These are phyloP conservation scores for Ligdia adustata DNA, from an alignment of 2,888 invertebrate genomes.

Conservation along the genomic window DNA sequence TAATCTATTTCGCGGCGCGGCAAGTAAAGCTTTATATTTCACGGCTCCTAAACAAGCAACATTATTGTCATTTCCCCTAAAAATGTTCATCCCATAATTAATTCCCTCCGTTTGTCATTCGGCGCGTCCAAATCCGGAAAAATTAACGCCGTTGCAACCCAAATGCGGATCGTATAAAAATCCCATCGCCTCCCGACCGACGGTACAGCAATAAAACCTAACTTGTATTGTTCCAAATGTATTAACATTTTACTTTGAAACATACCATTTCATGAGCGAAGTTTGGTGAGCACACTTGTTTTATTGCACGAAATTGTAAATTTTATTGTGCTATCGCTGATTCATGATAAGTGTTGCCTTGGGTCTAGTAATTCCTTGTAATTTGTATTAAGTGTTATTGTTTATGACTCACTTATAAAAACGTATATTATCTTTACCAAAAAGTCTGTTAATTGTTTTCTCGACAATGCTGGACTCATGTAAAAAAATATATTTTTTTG, in stretches of 20 bases:
- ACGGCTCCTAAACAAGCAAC: neutral
- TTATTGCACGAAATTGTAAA: slow-evolving; percentile 64
- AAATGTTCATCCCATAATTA: neutral
- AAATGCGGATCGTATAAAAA: slow-evolving; percentile 35
- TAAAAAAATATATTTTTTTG: too few relatives aligned
- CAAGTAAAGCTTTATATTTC: too few relatives aligned
- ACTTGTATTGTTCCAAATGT: slow-evolving; percentile 52
- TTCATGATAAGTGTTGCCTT: slow-evolving; percentile 36
- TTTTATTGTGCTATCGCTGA: slow-evolving; percentile 49
- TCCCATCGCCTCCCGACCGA: slow-evolving; percentile 36
- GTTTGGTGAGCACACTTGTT: slow-evolving; percentile 45
- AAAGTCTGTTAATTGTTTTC: too few relatives aligned
- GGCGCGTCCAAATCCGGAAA: slow-evolving; percentile 11
- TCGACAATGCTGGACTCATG: too few relatives aligned
- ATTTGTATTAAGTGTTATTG: too few relatives aligned
- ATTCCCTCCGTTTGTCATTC: slow-evolving; percentile 8
- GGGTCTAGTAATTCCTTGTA: slow-evolving; percentile 10
- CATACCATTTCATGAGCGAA: slow-evolving; percentile 48
- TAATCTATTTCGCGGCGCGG: too few relatives aligned
- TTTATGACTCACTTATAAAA: too few relatives aligned
- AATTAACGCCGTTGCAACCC: slow-evolving; percentile 20
- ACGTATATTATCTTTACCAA: too few relatives aligned
- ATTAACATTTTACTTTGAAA: slow-evolving; percentile 37
- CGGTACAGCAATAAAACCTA: slow-evolving; percentile 53
- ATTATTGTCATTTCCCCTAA: neutral